These are phyloP conservation scores for Dinomys branickii DNA, from an alignment of 2,113 vertebrate species.

Conservation along the genomic window DNA sequence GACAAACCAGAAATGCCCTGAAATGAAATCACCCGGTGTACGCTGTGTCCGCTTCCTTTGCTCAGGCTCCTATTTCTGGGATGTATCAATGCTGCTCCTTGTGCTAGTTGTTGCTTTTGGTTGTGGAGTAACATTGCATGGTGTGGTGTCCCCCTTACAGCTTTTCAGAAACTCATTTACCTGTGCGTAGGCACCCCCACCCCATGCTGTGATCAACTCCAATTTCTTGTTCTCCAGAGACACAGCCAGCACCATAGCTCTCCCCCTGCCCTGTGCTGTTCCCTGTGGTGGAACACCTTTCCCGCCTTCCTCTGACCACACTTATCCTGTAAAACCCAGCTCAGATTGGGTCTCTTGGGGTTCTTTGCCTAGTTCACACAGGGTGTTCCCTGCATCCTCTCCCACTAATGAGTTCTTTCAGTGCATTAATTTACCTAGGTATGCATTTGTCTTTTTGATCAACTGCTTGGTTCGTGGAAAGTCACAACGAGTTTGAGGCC, in stretches of 20 bases:
- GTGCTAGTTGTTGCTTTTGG: too few relatives aligned
- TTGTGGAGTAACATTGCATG: not conserved
- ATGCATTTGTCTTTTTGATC: not conserved
- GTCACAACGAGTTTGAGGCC: not conserved
- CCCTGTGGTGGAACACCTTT: not conserved
- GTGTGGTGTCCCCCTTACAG: not conserved
- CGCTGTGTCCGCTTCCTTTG: not conserved
- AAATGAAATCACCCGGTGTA: too few relatives aligned
- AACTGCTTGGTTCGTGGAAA: not conserved
- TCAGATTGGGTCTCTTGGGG: not conserved
- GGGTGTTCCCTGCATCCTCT: not conserved
- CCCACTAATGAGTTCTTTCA: not conserved
- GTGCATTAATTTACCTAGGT: not conserved
- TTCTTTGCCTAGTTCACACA: not conserved
- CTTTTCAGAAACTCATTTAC: too few relatives aligned
- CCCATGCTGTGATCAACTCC: not conserved
- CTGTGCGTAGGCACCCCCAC: not conserved
- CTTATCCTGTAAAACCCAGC: not conserved
- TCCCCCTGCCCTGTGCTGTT: too few relatives aligned
- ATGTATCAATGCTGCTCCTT: too few relatives aligned
- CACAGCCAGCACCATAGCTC: not conserved
- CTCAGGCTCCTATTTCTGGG: not conserved
- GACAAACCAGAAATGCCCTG: not conserved
- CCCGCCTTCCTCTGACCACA: not conserved
- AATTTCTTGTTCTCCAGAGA: too few relatives aligned